These are phyloP conservation scores for Thereva nobilitata DNA, from an alignment of 2,888 invertebrate genomes.

Conservation along the genomic window DNA sequence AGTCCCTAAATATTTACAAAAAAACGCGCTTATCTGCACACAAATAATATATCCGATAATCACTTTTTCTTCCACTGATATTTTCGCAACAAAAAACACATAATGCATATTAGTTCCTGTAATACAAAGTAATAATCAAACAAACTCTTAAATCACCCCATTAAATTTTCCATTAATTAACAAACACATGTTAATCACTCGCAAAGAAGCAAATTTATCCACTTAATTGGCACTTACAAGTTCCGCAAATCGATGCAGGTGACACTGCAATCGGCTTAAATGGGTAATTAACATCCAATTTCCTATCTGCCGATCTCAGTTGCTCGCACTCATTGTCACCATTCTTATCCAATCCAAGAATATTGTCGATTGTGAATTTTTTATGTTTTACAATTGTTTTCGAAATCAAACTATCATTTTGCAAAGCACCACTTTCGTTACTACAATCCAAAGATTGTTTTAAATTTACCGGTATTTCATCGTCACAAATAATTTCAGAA, in stretches of 20 bases:
- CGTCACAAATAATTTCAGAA: slow-evolving; percentile 46
- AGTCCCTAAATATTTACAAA: too few relatives aligned
- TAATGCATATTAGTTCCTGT: too few relatives aligned
- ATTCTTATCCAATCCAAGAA: slow-evolving; percentile 46
- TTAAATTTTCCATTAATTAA: too few relatives aligned
- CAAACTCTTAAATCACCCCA: too few relatives aligned
- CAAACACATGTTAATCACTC: too few relatives aligned
- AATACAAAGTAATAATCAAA: too few relatives aligned
- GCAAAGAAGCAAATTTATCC: background rate
- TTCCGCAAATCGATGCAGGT: slow-evolving; percentile 43
- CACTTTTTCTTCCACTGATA: too few relatives aligned
- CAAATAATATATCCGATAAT: too few relatives aligned
- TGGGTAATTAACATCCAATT: slow-evolving; percentile 27
- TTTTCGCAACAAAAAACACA: too few relatives aligned
- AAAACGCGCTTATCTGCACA: too few relatives aligned
- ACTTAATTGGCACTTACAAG: slow-evolving; percentile 44
- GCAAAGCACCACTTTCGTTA: slow-evolving; percentile 2
- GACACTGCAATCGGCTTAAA: slow-evolving; percentile 41
- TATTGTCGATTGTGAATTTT: slow-evolving; percentile 50
- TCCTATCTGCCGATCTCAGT: background rate
- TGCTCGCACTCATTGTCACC: slow-evolving; percentile 16
- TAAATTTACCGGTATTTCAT: slow-evolving; percentile 31
- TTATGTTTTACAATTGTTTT: slow-evolving; percentile 39
- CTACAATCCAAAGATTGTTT: slow-evolving; percentile 7
- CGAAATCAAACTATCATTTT: slow-evolving; percentile 13